A percentile compares a stretch with the other conserved stretches of the same genome.
Evolutionary conservation across 2,888 invertebrate genomes (phyloP).

Genomic region (Scaptomyza polygonia): DNA sequence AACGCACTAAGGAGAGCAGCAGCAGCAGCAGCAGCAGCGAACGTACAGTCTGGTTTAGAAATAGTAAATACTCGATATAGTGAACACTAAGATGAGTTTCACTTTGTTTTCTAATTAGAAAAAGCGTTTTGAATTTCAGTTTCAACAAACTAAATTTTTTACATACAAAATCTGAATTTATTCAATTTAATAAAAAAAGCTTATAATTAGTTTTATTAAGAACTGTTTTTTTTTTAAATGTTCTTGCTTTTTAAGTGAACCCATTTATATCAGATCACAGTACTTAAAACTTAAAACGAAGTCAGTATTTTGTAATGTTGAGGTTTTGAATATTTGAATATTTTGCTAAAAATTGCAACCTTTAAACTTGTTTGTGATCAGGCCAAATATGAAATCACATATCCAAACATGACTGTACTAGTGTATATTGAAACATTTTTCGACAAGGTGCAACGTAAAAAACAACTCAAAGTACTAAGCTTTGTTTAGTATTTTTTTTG

Average conservation of each 20-base stretch:
- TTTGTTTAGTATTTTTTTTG: conserved; percentile 26
- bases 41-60: background rate
- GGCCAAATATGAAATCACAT: background rate
- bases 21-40: conserved; percentile 1
- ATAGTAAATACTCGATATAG: background rate
- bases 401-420: conserved; percentile 24
- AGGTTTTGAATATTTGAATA: too few species aligned
- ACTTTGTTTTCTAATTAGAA: too few species aligned
- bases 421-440: conserved; percentile 65
- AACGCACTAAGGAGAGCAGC: conserved; percentile 7
- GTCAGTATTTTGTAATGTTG: too few species aligned
- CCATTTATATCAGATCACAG: too few species aligned
- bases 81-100: too few species aligned
- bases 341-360: background rate
- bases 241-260: too few species aligned
- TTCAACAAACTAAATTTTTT: background rate
- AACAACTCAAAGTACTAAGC: conserved; percentile 4
- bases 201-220: too few species aligned
- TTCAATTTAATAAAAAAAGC: too few species aligned
- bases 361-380: background rate
- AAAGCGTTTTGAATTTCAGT: background rate
- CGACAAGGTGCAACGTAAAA: conserved; percentile 7
- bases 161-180: background rate
- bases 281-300: too few species aligned
- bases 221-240: too few species aligned